Base-by-base conservation (phyloP, 2,888 invertebrate genomes). In the Octonoba sinensis region DNA sequence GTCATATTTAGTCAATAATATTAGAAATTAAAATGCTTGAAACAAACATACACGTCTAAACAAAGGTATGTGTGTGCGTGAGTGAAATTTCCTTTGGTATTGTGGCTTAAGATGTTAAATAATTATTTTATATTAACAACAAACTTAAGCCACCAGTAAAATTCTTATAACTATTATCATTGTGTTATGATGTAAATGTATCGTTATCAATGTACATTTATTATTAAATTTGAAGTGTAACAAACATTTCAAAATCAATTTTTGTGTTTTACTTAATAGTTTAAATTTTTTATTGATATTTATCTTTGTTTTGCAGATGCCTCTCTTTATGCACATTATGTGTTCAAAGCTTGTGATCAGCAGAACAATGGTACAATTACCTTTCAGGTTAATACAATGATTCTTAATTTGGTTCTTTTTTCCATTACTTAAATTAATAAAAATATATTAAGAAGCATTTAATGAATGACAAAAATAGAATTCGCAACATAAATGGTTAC, bases 341-440 rank as follows among this genome's bases (percentile, higher is more conserved):
- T 97, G 87, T 97, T 97, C 91, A 96, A 96, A 89, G 95, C 96
- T 57, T 91, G 97, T 91, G 97, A 97, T 91, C 96, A 96, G 91
- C 96, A 96, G 89, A 93, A 95, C 89, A 96, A 95, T 90, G 97
- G 97, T 87, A 91, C 96, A 87, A 93, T 97, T 88, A 97, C 96
- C 90, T 97, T 97, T 91, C 96, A 97, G 94, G 97, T 84, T 75
- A 82, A 76, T 82, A 77, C 70, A 44, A 56, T 49, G 36, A 56
- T 79, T 71, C 47, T 46, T 76, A 67, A 56, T 22, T 65, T 24
- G 64, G 51, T 20, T 72, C 16, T 67, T 47, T 56, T 18, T 27
- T 44, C 18, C 18, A 20, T 18, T n/a, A 12, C 6, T 3, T 16
- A 47, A 47, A 47, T 47, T 47, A 47, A 47, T 47, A 47, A 13